These are phyloP conservation scores for Euphonia xanthogaster DNA, from an alignment of 2,797 vertebrate species.

Conservation along the genomic window DNA sequence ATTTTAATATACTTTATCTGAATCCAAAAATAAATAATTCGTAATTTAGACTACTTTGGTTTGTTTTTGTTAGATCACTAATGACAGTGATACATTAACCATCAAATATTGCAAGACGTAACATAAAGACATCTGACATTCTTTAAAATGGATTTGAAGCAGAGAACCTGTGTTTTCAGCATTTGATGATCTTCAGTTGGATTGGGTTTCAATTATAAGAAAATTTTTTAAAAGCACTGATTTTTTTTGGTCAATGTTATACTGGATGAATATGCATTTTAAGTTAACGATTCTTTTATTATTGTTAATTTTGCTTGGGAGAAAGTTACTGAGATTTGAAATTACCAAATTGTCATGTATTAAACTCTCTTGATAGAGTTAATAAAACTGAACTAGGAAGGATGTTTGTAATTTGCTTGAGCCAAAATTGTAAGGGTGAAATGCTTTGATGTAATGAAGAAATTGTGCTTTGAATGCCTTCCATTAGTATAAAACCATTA, in stretches of 20 bases:
- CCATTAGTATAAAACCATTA: neutral
- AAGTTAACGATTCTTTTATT: neutral
- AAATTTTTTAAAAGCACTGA: neutral
- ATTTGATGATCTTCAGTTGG: neutral
- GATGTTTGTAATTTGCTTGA: neutral
- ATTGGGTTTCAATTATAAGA: neutral
- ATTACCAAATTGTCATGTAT: neutral
- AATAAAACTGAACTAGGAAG: neutral
- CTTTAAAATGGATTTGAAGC: neutral
- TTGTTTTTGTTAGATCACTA: neutral
- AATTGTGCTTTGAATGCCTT: neutral
- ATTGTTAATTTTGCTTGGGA: neutral
- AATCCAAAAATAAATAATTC: neutral
- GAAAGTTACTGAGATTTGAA: neutral
- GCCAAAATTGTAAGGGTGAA: neutral
- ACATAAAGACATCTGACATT: neutral
- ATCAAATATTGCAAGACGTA: neutral
- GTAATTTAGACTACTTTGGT: neutral
- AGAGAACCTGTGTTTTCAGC: neutral
- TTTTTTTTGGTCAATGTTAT: neutral
- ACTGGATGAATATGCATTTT: neutral
- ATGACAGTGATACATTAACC: neutral
- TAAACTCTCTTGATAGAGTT: neutral
- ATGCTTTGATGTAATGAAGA: neutral
- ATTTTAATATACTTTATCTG: neutral